phyloP scores from a whole-genome alignment of 2,797 vertebrate genomes.

The Anas acuta region DNA sequence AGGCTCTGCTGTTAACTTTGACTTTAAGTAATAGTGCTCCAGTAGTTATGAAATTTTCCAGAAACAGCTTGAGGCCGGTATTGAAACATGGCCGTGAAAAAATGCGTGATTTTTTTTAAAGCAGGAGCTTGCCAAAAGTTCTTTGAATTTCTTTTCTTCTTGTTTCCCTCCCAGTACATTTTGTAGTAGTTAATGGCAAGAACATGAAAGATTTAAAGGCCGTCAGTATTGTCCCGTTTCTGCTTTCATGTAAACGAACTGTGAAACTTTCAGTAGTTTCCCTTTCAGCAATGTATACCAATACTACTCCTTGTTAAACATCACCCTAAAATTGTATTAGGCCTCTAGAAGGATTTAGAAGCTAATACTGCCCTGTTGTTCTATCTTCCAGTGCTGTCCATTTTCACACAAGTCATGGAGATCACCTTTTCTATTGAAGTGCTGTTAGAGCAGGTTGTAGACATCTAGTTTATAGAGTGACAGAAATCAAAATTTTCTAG shows the following conservation, averaged over 20 bases:
- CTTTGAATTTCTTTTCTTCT: not conserved
- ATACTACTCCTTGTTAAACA: not conserved
- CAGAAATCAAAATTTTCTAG: not conserved
- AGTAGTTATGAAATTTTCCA: not conserved
- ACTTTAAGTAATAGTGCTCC: not conserved
- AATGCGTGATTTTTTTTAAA: not conserved
- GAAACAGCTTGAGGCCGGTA: not conserved
- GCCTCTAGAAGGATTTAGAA: not conserved
- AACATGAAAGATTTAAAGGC: not conserved
- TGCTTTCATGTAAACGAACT: not conserved
- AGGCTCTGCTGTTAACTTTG: not conserved
- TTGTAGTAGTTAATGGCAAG: not conserved
- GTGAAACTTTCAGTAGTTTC: not conserved
- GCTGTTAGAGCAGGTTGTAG: not conserved
- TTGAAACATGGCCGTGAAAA: not conserved
- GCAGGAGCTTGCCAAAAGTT: not conserved
- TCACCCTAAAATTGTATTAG: not conserved
- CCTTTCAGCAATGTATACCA: not conserved
- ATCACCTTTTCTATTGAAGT: not conserved
- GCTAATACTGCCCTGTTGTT: not conserved
- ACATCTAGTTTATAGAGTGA: not conserved
- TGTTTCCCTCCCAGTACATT: not conserved
- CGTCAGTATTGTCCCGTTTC: not conserved
- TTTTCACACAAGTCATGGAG: not conserved
- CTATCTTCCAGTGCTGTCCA: not conserved